Conservation (phyloP, 2,888 invertebrate genomes). For the Caprella mutica region DNA sequence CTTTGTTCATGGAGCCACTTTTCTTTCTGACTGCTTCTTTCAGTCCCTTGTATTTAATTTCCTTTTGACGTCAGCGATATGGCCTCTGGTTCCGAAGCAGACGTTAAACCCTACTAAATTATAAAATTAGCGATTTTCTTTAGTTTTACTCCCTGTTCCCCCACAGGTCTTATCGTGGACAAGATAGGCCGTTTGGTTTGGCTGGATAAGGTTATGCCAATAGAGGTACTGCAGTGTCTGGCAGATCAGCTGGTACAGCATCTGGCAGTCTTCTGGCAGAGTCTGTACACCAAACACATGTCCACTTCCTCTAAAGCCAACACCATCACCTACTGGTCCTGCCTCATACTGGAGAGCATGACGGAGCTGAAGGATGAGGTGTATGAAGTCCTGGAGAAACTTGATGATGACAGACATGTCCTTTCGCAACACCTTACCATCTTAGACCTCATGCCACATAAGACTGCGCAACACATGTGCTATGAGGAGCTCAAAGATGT, state of each 20-base stretch:
- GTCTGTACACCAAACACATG: slow-evolving; percentile 3
- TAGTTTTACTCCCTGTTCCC: no score
- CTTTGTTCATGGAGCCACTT: no score
- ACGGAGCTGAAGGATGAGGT: background rate
- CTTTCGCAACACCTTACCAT: background rate
- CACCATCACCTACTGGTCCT: background rate
- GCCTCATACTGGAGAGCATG: background rate
- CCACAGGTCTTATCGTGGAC: background rate
- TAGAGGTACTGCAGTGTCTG: background rate
- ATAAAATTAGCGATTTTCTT: no score
- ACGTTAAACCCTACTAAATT: no score
- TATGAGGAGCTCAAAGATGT: slow-evolving; percentile 1
- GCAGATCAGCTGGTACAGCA: background rate
- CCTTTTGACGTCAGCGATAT: no score
- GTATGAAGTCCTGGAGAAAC: background rate
- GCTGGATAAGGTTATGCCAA: background rate
- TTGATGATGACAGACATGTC: background rate
- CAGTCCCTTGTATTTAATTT: no score
- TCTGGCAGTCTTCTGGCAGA: background rate
- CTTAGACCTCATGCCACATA: slow-evolving; percentile 2
- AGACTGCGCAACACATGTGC: slow-evolving; percentile 3
- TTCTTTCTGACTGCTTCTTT: no score
- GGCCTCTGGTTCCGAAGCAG: no score
- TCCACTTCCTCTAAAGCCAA: background rate
- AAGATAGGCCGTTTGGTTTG: slow-evolving; percentile 3